Base-by-base conservation (phyloP, 2,888 invertebrate genomes). In the Eupithecia vulgata region DNA sequence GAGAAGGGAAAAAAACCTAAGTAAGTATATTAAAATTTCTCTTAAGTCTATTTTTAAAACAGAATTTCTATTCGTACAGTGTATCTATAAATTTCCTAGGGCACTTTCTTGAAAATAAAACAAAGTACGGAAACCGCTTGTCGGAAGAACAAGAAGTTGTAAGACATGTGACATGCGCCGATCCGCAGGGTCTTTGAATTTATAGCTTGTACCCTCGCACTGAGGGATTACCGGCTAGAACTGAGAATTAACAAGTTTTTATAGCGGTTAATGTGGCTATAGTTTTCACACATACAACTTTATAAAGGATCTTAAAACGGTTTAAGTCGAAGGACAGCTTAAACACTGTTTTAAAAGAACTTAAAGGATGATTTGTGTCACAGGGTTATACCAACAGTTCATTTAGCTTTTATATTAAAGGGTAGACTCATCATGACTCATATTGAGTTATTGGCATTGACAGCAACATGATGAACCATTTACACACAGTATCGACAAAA, bases 121-220 rank as follows among this genome's bases (percentile, higher is more conserved):
- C 75, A 72, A 70, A 70, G 72, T 70, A 67, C 72, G 75, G 70
- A 72, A 73, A 70, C 75, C 68, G 68, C 72, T n/a, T 73, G 75
- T 71, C 72, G 37, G 42, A 65, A 52, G 67, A 72, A 71, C 72
- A 72, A 70, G 72, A 72, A 75, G 65, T 75, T 70, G 68, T 68
- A 66, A 67, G 75, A 75, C 72, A 72, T 75, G 75, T 75, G 75
- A 75, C 75, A 68, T 52, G 64, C 48, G 67, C 72, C 75, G 75
- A 75, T 75, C 59, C 72, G 70, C 65, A 34, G 75, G 72, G 75
- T 72, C 75, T 15, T 67, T 69, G 68, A 68, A 75, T 75, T 75
- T 75, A 75, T 72, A 35, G 72, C 71, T 52, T 66, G 42, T 65
- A 72, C 72, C 68, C 67, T 71, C 52, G 17, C 57, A 52, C 67